Conservation (phyloP, 1,140 invertebrate species). For the Schlechtendalia chinensis region DNA sequence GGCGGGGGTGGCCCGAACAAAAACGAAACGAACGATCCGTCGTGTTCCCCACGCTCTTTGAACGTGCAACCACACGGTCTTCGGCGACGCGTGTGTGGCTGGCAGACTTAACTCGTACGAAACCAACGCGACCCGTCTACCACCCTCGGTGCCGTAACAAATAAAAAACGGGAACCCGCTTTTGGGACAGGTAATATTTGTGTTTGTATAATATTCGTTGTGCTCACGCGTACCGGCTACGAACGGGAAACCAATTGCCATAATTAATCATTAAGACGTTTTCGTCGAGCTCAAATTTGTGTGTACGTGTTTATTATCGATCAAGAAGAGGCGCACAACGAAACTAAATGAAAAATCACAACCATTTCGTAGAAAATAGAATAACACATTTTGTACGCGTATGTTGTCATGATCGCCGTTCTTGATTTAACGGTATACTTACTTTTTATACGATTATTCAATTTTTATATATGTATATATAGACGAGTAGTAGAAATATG, state of each 20-base stretch:
- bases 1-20: too few relatives aligned
- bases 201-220: too few relatives aligned
- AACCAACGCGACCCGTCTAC: too few relatives aligned
- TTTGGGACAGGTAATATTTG: too few relatives aligned
- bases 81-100: too few relatives aligned
- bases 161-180: too few relatives aligned
- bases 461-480: constrained; percentile 7
- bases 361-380: constrained; percentile 13
- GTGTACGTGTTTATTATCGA: background rate
- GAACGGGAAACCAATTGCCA: constrained; percentile 17
- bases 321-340: background rate
- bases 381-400: background rate
- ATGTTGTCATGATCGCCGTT: background rate
- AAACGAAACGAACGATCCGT: too few relatives aligned
- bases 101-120: too few relatives aligned
- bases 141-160: too few relatives aligned
- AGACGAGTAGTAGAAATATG: background rate
- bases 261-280: constrained; percentile 10
- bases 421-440: constrained; percentile 3
- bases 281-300: constrained; percentile 30
- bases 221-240: background rate
- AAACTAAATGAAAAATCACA: background rate
- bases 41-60: too few relatives aligned
- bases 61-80: too few relatives aligned
- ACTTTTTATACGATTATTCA: constrained; percentile 20